Conservation (phyloP, 2,113 vertebrate species). For the Gambusia holbrooki region DNA sequence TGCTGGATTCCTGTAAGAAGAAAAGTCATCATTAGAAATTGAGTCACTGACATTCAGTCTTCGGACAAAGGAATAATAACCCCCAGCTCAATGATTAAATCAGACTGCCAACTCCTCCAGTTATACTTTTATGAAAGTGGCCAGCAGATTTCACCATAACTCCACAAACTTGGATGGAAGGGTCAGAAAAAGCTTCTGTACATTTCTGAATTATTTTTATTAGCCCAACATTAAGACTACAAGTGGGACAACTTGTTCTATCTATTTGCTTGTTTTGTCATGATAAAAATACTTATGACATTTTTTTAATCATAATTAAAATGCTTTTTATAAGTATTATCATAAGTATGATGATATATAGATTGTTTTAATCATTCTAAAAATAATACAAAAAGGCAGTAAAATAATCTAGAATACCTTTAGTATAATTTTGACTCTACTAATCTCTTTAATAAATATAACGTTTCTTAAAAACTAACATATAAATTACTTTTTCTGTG, state of each 20-base stretch:
- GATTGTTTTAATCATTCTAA: too few species aligned
- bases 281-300: too few species aligned
- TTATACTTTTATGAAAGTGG: neutral
- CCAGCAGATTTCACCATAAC: slow-evolving; percentile 41
- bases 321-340: too few species aligned
- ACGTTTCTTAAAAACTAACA: too few species aligned
- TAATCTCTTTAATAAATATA: too few species aligned
- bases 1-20: slow-evolving; percentile 10
- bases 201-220: slow-evolving; percentile 41
- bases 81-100: slow-evolving; percentile 18
- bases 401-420: too few species aligned
- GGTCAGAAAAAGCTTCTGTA: slow-evolving; percentile 20
- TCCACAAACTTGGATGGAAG: slow-evolving; percentile 27
- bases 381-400: too few species aligned
- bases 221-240: slow-evolving; percentile 40
- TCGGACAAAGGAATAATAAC: slow-evolving; percentile 10
- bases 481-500: too few species aligned
- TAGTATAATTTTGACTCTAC: too few species aligned
- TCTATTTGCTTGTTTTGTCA: neutral
- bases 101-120: neutral
- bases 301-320: too few species aligned
- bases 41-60: slow-evolving; percentile 24
- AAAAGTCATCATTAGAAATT: slow-evolving; percentile 34
- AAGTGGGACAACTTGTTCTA: neutral
- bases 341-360: too few species aligned